Evolutionary conservation across 35 echinoderm and acorn worm genomes (phyloP), one percentile per base, ranked within the genome.

Genomic region (Apostichopus japonicus): DNA sequence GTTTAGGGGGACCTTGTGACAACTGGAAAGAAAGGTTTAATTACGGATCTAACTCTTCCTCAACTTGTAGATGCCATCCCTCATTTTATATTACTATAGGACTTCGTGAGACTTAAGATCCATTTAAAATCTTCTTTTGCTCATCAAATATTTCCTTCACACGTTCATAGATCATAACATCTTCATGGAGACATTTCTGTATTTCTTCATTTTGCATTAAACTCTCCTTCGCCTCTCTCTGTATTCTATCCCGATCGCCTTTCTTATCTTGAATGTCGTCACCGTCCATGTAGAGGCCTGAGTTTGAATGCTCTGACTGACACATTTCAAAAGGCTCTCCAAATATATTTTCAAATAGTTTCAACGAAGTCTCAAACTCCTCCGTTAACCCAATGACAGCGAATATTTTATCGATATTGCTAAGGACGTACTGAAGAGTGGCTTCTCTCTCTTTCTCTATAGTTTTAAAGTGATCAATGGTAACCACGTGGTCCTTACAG

Each of bases 401-500:
- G 54, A 92, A 92, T 19, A 77, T 78, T 33, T 92, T 92, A 17
- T 92, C 90, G 19, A 92, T 21, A 53, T 92, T 92, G 51, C 80
- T 53, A 10, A 92, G 75, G 27, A 79, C n/a, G 33, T 79, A 92
- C 13, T 79, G 72, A 13, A 92, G 22, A 19, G 58, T 44, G 11
- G 23, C 90, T 17, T 14, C 55, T 61, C 84, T 57, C 53, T 65
- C 52, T 17, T 87, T 14, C 16, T 57, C 27, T 24, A 57, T 55
- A 25, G 19, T 11, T 10, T 44, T 56, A 15, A 87, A 61, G 56
- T 87, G 84, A 59, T 87, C 84, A 23, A 87, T 87, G 54, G 27
- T 65, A 25, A 25, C 54, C 21, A 61, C 21, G 53, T 87, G 53
- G 3, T 10, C 15, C 53, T 61, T 61, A 21, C 84, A 87, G 21